Evolutionary conservation across 1,140 invertebrate genomes (phyloP), one percentile per base, ranked within the genome.

Genomic region (Teleopsis dalmanni): DNA sequence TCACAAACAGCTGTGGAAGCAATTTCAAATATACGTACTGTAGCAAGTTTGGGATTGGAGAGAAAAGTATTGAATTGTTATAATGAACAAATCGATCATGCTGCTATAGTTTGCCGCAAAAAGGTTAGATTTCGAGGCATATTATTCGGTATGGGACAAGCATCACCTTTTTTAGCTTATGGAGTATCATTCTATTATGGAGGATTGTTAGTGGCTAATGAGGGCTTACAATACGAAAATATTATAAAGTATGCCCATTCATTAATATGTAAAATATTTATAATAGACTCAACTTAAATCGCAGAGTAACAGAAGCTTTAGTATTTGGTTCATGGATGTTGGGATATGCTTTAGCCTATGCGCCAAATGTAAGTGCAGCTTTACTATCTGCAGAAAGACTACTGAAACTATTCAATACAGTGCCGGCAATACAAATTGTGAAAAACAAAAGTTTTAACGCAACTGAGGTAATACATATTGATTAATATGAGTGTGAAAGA

Each of bases 241-340:
- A 84, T 92, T n/a, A 88, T 93, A 57, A 91, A 89, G 84, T 86
- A 70, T 75, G 73, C 71, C 18, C 27, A 19, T 40, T n/a, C n/a
- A n/a, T n/a, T n/a, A 29, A 29, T 8, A 29, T 29, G 7, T 29
- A 8, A 29, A 7, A 29, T 8, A 8, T 29, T 29, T 7, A n/a
- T n/a, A n/a, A n/a, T n/a, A n/a, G n/a, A n/a, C n/a, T n/a, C n/a
- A n/a, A n/a, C 43, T 53, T 47, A 55, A n/a, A 47, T 46, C 50
- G 44, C 56, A 87, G 85, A 65, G 87, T 93, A n/a, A 87, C 87
- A 13, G 85, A 90, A 63, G 81, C 87, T 0, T 72, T 95, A 11
- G 81, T 93, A 34, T 88, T 92, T 61, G 91, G 90, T 3, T 86
- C 87, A 0, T 88, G 87, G 81, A 87, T 89, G 79, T 76, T 93